These are phyloP conservation scores for Pachypsylla venusta DNA, from an alignment of 1,140 invertebrate species.

Conservation along the genomic window DNA sequence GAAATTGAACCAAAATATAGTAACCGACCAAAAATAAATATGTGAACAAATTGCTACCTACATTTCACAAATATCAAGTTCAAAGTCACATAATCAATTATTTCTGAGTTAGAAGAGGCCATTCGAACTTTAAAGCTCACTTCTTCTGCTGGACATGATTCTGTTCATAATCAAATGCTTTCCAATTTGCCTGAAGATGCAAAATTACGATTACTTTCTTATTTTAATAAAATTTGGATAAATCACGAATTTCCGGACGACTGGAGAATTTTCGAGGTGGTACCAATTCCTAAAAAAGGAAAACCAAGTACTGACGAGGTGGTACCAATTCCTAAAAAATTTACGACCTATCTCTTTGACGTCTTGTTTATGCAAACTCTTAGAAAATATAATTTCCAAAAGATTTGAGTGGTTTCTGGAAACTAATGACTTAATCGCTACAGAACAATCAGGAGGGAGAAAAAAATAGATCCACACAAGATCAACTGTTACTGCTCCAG, in stretches of 20 bases:
- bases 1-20: not conserved
- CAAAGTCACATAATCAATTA: not conserved
- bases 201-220: not conserved
- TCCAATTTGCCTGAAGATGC: not conserved
- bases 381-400: not conserved
- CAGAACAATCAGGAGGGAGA: no score
- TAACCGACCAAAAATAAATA: conserved; percentile 8
- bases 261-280: not conserved
- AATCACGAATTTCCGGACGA: not conserved
- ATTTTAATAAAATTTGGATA: not conserved
- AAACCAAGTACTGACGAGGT: not conserved
- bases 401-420: not conserved
- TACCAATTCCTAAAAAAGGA: not conserved
- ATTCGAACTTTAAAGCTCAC: not conserved
- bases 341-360: not conserved
- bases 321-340: no score
- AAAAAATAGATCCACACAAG: no score
- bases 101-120: not conserved
- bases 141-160: not conserved
- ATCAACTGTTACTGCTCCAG: not conserved
- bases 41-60: not conserved
- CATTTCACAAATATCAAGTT: not conserved
- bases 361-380: not conserved
- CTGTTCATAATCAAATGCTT: not conserved
- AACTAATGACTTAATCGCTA: not conserved